Base-by-base conservation (phyloP, 2,113 vertebrate genomes). In the Haliaeetus leucogaster region DNA sequence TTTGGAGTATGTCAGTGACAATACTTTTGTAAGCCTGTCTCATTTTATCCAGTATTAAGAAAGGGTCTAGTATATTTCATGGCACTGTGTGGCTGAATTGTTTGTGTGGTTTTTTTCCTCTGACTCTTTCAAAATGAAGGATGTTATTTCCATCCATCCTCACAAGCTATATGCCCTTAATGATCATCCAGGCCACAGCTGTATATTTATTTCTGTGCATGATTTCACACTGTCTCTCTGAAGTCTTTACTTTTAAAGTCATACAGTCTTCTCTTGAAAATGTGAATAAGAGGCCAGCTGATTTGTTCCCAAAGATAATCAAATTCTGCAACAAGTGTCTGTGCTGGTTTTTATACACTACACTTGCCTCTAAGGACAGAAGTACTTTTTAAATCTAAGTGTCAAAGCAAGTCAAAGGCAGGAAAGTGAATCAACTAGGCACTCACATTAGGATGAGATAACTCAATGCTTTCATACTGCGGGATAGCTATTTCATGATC, bases 401-500 rank as follows among this genome's bases (percentile, higher is more conserved):
- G 62, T 74, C 81, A 87, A 92, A 77, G 89, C 66, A 93, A 76
- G 72, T 78, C 90, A 94, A 90, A 97, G 82, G 63, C 73, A 90
- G 82, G 86, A 80, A 76, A 68, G 86, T 70, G 79, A 95, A 91
- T 91, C 79, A 93, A 77, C 90, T 34, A 34, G 34, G 70, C 42
- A n/a, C 6, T 92, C 68, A 38, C 66, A 82, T 97, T 93, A 92
- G 81, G 91, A 67, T 84, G 87, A 95, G 94, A 81, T 83, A 78
- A 71, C 70, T 61, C 45, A 9, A 14, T 43, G 83, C 77, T 94
- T 94, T 91, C 81, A 22, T 94, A 82, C 93, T 92, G 92, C 74
- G 59, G 90, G 95, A 81, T 61, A 95, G 90, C 93, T 94, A n/a
- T 95, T 96, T 90, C 78, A 32, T 70, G 90, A 95, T 95, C 96